A percentile compares a stretch with the other conserved stretches of the same genome.
These are phyloP conservation scores for Thalassophryne amazonica DNA, from an alignment of 2,797 vertebrate genomes.

Conservation along the genomic window DNA sequence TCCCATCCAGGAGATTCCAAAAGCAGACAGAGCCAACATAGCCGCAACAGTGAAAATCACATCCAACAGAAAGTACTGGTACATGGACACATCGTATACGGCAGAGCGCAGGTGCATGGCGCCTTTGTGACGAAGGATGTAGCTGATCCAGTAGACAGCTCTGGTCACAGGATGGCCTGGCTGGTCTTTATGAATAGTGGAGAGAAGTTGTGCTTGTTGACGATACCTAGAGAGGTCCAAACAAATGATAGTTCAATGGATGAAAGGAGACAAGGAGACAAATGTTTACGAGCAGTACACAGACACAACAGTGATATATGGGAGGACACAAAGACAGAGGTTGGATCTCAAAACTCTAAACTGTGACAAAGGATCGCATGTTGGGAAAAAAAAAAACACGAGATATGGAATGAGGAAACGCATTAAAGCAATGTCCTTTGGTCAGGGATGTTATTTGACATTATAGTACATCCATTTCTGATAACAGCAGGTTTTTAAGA, in stretches of 20 bases:
- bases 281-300: background rate
- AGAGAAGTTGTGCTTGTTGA: conserved; percentile 85
- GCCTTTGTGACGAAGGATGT: conserved; percentile 91
- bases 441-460: too few relatives aligned
- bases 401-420: too few relatives aligned
- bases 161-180: conserved; percentile 92
- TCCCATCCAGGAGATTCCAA: conserved; percentile 72
- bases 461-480: too few relatives aligned
- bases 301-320: background rate
- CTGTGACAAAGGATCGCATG: too few relatives aligned
- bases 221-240: conserved; percentile 79
- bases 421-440: too few relatives aligned
- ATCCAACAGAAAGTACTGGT: conserved; percentile 96
- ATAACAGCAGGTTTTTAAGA: too few relatives aligned
- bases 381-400: too few relatives aligned
- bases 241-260: background rate
- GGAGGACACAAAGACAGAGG: background rate
- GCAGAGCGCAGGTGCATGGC: conserved; percentile 91
- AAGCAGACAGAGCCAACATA: conserved; percentile 71
- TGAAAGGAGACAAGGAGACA: background rate
- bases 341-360: background rate
- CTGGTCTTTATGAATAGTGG: conserved; percentile 96
- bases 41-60: conserved; percentile 77
- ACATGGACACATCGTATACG: conserved; percentile 87
- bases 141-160: conserved; percentile 95